Conservation (phyloP, 2,113 vertebrate species). For the Quiscalus mexicanus region DNA sequence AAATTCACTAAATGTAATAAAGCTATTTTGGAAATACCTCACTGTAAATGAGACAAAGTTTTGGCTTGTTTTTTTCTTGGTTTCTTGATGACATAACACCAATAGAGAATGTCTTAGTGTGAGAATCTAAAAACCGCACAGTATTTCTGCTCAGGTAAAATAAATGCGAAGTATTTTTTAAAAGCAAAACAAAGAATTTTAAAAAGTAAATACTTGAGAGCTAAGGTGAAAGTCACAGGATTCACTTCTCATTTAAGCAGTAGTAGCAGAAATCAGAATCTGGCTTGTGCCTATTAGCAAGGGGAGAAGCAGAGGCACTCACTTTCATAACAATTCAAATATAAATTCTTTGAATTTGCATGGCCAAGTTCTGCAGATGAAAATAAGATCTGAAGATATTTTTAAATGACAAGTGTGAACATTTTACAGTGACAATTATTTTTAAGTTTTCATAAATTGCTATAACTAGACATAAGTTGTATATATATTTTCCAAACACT, state of each 20-base stretch:
- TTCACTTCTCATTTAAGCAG: neutral
- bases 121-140: neutral
- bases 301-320: neutral
- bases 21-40: neutral
- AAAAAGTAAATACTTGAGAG: neutral
- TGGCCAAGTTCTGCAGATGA: neutral
- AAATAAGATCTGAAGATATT: neutral
- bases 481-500: neutral
- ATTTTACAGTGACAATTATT: neutral
- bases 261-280: neutral
- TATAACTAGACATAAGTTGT: neutral
- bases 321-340: neutral
- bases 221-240: neutral
- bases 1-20: neutral
- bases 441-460: neutral
- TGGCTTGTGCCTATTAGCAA: neutral
- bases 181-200: neutral
- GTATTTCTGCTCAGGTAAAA: neutral
- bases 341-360: neutral
- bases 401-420: neutral
- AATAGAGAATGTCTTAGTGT: neutral
- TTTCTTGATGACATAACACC: neutral
- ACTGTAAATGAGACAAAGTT: neutral
- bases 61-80: neutral
- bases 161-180: neutral